These are phyloP conservation scores for Frankliniella fusca DNA, from an alignment of 2,888 invertebrate genomes.

Conservation along the genomic window DNA sequence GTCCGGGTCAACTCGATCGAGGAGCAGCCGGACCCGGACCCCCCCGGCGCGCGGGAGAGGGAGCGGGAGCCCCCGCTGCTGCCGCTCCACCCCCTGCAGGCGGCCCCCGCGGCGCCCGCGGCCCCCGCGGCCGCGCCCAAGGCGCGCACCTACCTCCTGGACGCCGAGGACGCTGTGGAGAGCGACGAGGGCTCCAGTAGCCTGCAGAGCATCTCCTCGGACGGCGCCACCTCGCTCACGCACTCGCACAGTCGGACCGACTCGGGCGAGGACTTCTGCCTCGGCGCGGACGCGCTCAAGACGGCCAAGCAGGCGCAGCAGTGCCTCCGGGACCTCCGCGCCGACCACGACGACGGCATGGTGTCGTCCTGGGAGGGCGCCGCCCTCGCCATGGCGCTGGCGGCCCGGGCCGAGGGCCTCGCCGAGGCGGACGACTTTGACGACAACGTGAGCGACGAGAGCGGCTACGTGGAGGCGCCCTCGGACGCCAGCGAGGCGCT, in stretches of 20 bases:
- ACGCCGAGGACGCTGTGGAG: slow-evolving; percentile 55
- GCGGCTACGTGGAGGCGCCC: slow-evolving; percentile 76
- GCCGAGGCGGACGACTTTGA: slow-evolving; percentile 38
- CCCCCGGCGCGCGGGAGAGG: slow-evolving; percentile 42
- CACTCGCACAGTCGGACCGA: slow-evolving; percentile 24
- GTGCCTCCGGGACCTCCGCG: slow-evolving; percentile 33
- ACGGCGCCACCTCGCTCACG: background rate
- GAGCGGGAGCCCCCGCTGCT: slow-evolving; percentile 45
- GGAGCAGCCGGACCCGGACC: slow-evolving; percentile 34
- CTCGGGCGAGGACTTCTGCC: slow-evolving; percentile 26
- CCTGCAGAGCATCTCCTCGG: slow-evolving; percentile 40
- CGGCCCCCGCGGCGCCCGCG: slow-evolving; percentile 43
- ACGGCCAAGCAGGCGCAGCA: background rate
- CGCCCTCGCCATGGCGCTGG: slow-evolving; percentile 47
- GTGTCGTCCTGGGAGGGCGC: slow-evolving; percentile 48
- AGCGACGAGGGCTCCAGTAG: slow-evolving; percentile 45
- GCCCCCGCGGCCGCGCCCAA: slow-evolving; percentile 48
- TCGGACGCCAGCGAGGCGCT: slow-evolving; percentile 29
- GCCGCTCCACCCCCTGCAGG: slow-evolving; percentile 46
- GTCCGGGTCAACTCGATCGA: slow-evolving; percentile 32
- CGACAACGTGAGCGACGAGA: slow-evolving; percentile 77
- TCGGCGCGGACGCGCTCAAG: slow-evolving; percentile 29
- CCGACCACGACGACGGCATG: slow-evolving; percentile 47
- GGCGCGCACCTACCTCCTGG: slow-evolving; percentile 43
- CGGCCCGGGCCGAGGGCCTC: slow-evolving; percentile 43